Conservation (phyloP, 2,113 vertebrate genomes). For the Arenaria interpres region DNA sequence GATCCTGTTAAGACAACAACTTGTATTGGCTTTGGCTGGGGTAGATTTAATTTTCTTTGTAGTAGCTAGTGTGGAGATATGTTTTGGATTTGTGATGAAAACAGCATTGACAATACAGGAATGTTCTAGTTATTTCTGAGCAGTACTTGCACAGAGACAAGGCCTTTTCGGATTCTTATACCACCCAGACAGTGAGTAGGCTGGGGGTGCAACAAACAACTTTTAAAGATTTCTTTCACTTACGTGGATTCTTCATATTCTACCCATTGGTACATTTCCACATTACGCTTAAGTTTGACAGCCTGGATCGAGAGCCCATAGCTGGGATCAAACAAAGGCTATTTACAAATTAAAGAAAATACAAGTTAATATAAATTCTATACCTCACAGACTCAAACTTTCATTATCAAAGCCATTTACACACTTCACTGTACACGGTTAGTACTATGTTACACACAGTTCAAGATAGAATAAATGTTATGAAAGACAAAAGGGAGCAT, state of each 20-base stretch:
- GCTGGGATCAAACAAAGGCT: conserved; percentile 95
- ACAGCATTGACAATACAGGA: background rate
- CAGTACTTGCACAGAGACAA: background rate
- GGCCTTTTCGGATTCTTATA: background rate
- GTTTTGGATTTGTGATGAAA: background rate
- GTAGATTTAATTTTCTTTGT: background rate
- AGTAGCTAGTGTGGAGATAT: background rate
- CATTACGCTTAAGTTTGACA: conserved; percentile 89
- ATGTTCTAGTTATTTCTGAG: background rate
- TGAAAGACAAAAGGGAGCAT: background rate
- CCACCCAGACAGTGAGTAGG: background rate
- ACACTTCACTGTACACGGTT: background rate
- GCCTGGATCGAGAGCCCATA: conserved; percentile 88
- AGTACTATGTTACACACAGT: background rate
- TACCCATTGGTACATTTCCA: conserved; percentile 99
- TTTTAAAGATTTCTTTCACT: conserved; percentile 14
- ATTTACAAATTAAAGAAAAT: background rate
- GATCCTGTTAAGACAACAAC: background rate
- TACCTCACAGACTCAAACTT: background rate
- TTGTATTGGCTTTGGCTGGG: background rate
- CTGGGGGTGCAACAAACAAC: background rate
- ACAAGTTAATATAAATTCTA: background rate
- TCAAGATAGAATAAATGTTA: background rate
- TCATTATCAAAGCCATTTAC: background rate
- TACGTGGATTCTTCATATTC: conserved; percentile 90